Conservation (phyloP, 2,888 invertebrate genomes). For the Galerucella nymphaeae region DNA sequence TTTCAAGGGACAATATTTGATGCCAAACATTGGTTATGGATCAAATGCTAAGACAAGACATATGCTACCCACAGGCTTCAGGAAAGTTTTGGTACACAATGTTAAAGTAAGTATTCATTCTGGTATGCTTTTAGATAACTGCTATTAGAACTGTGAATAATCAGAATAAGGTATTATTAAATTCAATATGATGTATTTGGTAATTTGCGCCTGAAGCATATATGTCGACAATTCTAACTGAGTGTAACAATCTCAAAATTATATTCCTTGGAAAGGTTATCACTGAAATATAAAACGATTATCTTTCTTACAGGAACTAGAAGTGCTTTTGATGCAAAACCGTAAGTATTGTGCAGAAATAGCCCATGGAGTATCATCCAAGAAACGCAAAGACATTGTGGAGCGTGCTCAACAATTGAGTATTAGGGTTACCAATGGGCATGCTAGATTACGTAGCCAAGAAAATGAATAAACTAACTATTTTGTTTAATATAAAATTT, state of each 20-base stretch:
- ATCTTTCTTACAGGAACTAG: conserved; percentile 79
- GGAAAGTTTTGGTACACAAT: conserved; percentile 93
- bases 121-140: too few species aligned
- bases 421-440: conserved; percentile 95
- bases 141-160: too few species aligned
- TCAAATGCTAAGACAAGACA: conserved; percentile 94
- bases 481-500: conserved; percentile 51
- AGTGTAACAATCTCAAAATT: conserved; percentile 14
- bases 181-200: conserved; percentile 60
- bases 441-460: conserved; percentile 96
- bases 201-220: conserved; percentile 64
- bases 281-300: not conserved
- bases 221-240: conserved; percentile 56
- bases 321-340: conserved; percentile 99
- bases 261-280: not conserved
- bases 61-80: conserved; percentile 97
- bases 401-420: conserved; percentile 96
- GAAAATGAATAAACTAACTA: conserved; percentile 90
- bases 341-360: conserved; percentile 97
- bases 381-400: conserved; percentile 95
- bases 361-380: conserved; percentile 97
- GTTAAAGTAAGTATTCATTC: conserved; percentile 71
- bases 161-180: not conserved
- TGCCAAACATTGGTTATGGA: conserved; percentile 99
- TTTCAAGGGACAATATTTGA: conserved; percentile 98